These are phyloP conservation scores for Arge pagana DNA, from an alignment of 2,888 invertebrate genomes.

Conservation along the genomic window DNA sequence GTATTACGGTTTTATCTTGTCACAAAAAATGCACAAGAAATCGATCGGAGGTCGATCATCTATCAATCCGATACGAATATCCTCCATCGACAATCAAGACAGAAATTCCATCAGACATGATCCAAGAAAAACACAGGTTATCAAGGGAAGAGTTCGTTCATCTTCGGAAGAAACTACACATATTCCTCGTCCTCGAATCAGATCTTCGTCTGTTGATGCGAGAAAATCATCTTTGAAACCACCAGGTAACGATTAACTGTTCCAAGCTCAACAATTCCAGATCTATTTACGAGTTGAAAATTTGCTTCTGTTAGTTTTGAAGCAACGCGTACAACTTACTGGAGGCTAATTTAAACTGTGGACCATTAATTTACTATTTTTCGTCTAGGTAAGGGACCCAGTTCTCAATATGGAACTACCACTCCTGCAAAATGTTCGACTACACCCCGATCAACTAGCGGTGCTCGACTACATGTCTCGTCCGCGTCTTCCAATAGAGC, in stretches of 20 bases:
- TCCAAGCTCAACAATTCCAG: neutral
- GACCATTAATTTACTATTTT: neutral
- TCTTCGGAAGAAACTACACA: conserved; percentile 35
- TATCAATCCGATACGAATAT: conserved; percentile 42
- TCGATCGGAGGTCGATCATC: conserved; percentile 41
- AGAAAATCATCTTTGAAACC: conserved; percentile 39
- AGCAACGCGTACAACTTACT: neutral
- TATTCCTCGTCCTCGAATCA: conserved; percentile 44
- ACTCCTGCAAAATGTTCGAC: conserved; percentile 29
- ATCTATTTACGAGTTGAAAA: too few relatives aligned
- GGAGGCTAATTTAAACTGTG: neutral
- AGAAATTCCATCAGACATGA: conserved; percentile 35
- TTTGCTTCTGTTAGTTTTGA: too few relatives aligned
- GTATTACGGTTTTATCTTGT: too few relatives aligned
- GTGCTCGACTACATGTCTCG: conserved; percentile 21
- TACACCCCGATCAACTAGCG: conserved; percentile 2
- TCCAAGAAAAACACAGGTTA: conserved; percentile 30
- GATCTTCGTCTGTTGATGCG: conserved; percentile 41
- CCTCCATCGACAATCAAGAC: conserved; percentile 38
- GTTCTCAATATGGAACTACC: conserved; percentile 23
- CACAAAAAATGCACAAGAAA: conserved; percentile 34
- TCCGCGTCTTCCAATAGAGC: conserved; percentile 27
- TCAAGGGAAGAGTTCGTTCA: conserved; percentile 32
- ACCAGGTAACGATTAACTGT: conserved; percentile 32
- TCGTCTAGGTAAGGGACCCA: too few relatives aligned